These are phyloP conservation scores for Oreochromis mossambicus DNA, from an alignment of 2,797 vertebrate genomes.

Conservation along the genomic window DNA sequence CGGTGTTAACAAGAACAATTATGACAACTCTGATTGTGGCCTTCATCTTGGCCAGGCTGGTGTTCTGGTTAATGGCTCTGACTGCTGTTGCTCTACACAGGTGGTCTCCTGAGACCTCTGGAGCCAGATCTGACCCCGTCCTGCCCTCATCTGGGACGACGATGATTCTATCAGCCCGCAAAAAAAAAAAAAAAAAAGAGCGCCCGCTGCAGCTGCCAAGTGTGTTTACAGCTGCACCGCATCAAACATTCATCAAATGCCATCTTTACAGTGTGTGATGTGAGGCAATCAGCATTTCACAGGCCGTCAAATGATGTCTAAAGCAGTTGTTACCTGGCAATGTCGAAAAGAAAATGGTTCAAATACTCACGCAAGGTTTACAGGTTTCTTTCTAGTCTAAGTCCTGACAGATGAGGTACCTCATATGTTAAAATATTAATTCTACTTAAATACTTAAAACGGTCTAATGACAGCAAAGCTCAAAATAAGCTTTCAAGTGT, in stretches of 20 bases:
- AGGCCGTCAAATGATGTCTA: slow-evolving; percentile 80
- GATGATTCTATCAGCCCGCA: slow-evolving; percentile 59
- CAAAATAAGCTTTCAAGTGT: slow-evolving; percentile 77
- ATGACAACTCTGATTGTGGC: slow-evolving; percentile 64
- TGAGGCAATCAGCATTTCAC: slow-evolving; percentile 84
- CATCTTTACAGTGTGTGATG: slow-evolving; percentile 82
- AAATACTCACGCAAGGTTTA: slow-evolving; percentile 60
- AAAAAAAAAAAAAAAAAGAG: slow-evolving; percentile 57
- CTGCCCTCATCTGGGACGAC: slow-evolving; percentile 66
- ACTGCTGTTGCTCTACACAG: slow-evolving; percentile 55
- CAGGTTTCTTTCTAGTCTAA: slow-evolving; percentile 69
- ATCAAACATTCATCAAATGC: slow-evolving; percentile 85
- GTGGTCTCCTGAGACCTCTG: slow-evolving; percentile 64
- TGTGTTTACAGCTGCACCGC: slow-evolving; percentile 80
- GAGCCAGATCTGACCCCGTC: slow-evolving; percentile 67
- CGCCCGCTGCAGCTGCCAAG: slow-evolving; percentile 75
- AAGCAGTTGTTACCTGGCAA: slow-evolving; percentile 78
- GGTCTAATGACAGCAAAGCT: slow-evolving; percentile 75
- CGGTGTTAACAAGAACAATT: slow-evolving; percentile 69
- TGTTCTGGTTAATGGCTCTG: slow-evolving; percentile 67
- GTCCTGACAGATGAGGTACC: slow-evolving; percentile 72
- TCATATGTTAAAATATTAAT: slow-evolving; percentile 80
- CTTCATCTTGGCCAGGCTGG: slow-evolving; percentile 61
- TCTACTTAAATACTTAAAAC: slow-evolving; percentile 80
- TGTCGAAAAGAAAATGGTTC: slow-evolving; percentile 72